phyloP scores from a whole-genome alignment of 2,888 invertebrate species.

The Acleris laterana region DNA sequence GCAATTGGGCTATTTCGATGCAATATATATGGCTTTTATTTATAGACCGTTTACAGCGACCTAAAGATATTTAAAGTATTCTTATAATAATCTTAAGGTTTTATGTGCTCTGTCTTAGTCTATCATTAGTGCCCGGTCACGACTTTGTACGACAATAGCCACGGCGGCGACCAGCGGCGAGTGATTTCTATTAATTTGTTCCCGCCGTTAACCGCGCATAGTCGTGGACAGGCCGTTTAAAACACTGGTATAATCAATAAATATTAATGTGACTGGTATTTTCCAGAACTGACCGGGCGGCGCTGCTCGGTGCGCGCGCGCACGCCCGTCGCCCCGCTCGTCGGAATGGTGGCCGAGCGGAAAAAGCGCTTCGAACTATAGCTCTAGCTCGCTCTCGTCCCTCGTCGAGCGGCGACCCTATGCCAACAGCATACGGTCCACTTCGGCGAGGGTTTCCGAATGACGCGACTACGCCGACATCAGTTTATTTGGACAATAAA shows the following conservation, averaged over 20 bases:
- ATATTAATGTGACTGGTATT: neutral
- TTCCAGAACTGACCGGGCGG: slow-evolving; percentile 70
- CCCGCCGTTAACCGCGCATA: no score
- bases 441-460: slow-evolving; percentile 13
- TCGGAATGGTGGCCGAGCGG: slow-evolving; percentile 90
- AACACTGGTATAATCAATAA: neutral
- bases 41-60: no score
- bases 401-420: slow-evolving; percentile 19
- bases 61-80: no score
- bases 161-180: no score
- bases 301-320: slow-evolving; percentile 72
- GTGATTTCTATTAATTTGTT: no score
- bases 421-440: slow-evolving; percentile 8
- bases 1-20: no score
- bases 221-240: no score
- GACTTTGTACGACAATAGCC: no score
- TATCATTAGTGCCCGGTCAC: no score
- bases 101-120: no score
- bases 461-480: slow-evolving; percentile 10
- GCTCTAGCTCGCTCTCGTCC: slow-evolving; percentile 29
- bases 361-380: slow-evolving; percentile 87
- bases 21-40: no score
- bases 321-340: slow-evolving; percentile 81
- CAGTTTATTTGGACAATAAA: neutral
- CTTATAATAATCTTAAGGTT: no score